Evolutionary conservation across 2,113 vertebrate genomes (phyloP).

Genomic region (Nansenia antarctica): DNA sequence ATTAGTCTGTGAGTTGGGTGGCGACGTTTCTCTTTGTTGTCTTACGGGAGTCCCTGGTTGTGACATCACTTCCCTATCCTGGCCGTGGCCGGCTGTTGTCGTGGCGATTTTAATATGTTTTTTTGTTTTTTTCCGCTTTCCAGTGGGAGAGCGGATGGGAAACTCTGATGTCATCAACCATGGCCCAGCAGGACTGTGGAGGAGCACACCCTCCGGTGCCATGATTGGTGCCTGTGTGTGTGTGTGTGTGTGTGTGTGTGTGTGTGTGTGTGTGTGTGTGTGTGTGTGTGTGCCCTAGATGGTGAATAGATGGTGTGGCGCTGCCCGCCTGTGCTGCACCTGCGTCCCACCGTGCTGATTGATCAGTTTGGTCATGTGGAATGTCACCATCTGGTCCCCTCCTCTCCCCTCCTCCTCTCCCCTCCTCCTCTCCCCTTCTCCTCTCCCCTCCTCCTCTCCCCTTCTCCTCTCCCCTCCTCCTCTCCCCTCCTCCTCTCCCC

Average conservation of each 20-base stretch:
- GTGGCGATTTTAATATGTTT: background rate
- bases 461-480: conserved; percentile 14
- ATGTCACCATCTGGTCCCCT: conserved; percentile 99
- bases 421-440: conserved; percentile 49
- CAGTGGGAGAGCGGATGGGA: conserved; percentile 89
- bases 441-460: conserved; percentile 28
- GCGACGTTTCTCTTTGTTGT: background rate
- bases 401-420: conserved; percentile 80
- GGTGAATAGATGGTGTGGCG: conserved; percentile 85
- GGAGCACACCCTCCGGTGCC: conserved; percentile 83
- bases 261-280: background rate
- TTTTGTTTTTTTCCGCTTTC: conserved; percentile 56
- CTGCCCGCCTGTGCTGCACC: conserved; percentile 99
- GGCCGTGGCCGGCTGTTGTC: background rate
- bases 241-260: background rate
- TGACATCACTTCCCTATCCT: background rate
- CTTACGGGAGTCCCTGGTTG: background rate
- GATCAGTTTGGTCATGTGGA: conserved; percentile 99
- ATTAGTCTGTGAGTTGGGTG: background rate
- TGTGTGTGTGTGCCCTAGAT: conserved; percentile 1
- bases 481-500: background rate
- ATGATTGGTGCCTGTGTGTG: conserved; percentile 32
- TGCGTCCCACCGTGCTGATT: conserved; percentile 99
- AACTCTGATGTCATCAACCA: conserved; percentile 97
- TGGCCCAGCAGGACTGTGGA: conserved; percentile 86